A percentile compares a stretch with the other conserved stretches of the same genome.
Conservation (phyloP, 2,113 vertebrate species). For the Oreochromis aureus region DNA sequence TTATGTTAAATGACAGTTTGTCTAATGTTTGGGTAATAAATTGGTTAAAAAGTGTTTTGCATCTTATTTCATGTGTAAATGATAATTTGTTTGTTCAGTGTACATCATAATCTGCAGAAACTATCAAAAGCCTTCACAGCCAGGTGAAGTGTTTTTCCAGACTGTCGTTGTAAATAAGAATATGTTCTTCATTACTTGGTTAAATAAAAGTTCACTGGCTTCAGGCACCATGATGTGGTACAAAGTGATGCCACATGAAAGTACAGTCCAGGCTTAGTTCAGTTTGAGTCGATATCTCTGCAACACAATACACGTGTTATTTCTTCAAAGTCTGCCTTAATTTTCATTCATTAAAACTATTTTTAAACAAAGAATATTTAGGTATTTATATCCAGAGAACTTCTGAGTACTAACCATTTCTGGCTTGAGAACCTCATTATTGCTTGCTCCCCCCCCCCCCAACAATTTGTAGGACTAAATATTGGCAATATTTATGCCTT, state of each 20-base stretch:
- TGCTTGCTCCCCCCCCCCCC: accelerated
- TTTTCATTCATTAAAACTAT: background rate
- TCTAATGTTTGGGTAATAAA: background rate
- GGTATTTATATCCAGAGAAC: background rate
- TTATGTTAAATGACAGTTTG: background rate
- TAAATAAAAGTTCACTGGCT: background rate
- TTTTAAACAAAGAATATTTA: background rate
- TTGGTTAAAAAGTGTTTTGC: background rate
- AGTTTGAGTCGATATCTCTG: background rate
- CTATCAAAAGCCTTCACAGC: accelerated
- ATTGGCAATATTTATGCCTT: background rate
- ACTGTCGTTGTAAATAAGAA: background rate
- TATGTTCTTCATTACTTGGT: accelerated
- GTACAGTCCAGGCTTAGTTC: background rate
- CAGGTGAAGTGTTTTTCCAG: accelerated
- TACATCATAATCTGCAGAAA: background rate
- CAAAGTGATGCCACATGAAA: background rate
- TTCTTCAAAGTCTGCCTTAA: accelerated
- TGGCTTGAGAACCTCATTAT: background rate
- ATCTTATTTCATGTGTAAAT: background rate
- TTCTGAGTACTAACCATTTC: accelerated
- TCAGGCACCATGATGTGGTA: background rate
- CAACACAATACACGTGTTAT: background rate
- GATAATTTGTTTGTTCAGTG: accelerated
- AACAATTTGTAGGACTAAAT: background rate